Evolutionary conservation across 2,888 invertebrate genomes (phyloP).

Genomic region (Eulithis testata): DNA sequence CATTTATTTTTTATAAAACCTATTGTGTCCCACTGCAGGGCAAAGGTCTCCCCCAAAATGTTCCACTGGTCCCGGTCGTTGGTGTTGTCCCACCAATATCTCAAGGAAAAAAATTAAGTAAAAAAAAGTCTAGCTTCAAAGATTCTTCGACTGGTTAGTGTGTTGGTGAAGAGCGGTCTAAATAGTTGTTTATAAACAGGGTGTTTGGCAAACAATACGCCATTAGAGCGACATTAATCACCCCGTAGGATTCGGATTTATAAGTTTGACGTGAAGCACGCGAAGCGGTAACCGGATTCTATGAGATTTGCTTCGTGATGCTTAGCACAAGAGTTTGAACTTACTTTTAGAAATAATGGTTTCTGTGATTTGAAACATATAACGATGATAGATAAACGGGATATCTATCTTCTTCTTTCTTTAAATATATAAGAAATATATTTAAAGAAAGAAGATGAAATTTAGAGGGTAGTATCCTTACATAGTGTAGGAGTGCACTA

Average conservation of each 20-base stretch:
- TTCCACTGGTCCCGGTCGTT: too few relatives aligned
- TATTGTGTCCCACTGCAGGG: too few relatives aligned
- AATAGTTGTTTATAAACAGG: conserved; percentile 25
- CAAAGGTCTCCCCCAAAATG: too few relatives aligned
- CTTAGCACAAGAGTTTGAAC: conserved; percentile 14
- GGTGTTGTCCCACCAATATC: too few relatives aligned
- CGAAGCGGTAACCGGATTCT: conserved; percentile 33
- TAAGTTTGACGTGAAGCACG: conserved; percentile 44
- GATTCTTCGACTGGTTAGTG: not conserved
- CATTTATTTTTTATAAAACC: too few relatives aligned
- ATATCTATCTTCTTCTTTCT: too few relatives aligned
- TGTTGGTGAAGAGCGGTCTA: conserved; percentile 2
- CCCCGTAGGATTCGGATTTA: conserved; percentile 33
- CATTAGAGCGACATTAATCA: conserved; percentile 68
- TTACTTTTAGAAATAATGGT: conserved; percentile 2
- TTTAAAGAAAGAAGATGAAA: too few relatives aligned
- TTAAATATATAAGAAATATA: too few relatives aligned
- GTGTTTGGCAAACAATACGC: conserved; percentile 57
- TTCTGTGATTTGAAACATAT: not conserved
- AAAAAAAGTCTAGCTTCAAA: too few relatives aligned
- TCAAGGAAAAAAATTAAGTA: too few relatives aligned
- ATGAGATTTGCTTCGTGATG: conserved; percentile 29
- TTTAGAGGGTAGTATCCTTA: too few relatives aligned
- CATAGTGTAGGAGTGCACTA: too few relatives aligned
- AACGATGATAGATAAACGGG: not conserved